Evolutionary conservation across 2,797 vertebrate species (phyloP).

Genomic region (Falco biarmicus): DNA sequence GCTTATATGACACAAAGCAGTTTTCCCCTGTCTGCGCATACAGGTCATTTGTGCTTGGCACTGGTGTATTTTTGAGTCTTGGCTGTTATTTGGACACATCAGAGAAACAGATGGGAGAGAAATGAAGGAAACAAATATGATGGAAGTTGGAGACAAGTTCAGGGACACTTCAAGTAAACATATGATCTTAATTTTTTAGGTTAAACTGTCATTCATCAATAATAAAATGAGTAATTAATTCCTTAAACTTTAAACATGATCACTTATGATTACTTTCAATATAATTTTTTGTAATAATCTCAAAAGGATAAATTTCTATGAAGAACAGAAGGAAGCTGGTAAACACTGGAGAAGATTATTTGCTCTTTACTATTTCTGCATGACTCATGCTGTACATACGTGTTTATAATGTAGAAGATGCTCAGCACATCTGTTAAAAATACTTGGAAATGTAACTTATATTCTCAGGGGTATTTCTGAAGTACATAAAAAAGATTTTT

Average conservation of each 20-base stretch:
- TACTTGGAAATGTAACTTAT: neutral
- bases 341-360: neutral
- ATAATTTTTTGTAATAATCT: neutral
- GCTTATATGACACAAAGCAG: neutral
- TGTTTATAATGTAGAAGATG: conserved; percentile 4
- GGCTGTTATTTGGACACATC: neutral
- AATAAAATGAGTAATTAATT: neutral
- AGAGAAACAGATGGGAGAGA: neutral
- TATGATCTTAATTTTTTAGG: neutral
- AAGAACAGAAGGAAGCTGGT: neutral
- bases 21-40: neutral
- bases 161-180: neutral
- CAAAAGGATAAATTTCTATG: neutral
- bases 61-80: neutral
- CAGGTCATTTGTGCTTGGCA: neutral
- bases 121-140: neutral
- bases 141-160: neutral
- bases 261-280: neutral
- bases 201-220: neutral
- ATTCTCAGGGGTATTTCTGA: neutral
- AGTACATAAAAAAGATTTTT: neutral
- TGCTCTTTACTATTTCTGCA: neutral
- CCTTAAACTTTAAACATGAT: neutral
- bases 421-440: conserved; percentile 20
- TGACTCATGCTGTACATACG: neutral